Evolutionary conservation across 2,797 vertebrate species (phyloP), one percentile per base, ranked within the genome.

Genomic region (Carapus acus): DNA sequence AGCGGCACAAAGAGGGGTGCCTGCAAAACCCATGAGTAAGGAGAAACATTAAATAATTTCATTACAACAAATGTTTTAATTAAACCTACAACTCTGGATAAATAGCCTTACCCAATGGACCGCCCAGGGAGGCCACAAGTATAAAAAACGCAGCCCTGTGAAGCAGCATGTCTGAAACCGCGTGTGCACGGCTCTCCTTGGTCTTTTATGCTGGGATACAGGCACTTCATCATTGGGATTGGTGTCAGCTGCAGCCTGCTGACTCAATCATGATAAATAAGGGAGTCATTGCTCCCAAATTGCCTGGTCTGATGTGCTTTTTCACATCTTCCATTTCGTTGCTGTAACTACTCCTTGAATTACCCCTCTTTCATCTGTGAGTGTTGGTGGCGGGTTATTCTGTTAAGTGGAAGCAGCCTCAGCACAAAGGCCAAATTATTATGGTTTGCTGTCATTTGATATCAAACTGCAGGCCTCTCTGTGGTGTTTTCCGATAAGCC

Each of bases 201-300:
- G 39, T 38, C 46, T 71, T 71, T 72, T 77, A 77, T 69, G 43
- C 44, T 18, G n/a, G 34, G 18, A 22, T 27, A 9, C 4, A 16
- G 9, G 20, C 37, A 41, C 55, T 49, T 73, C 43, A 71, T 83
- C 39, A 47, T 23, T 7, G 12, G 12, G 65, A 84, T 61, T 69
- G 60, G 61, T 45, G 52, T 71, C 82, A 85, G 80, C 76, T 83
- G 81, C 43, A 65, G 22, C 31, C 29, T 63, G 36, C 23, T 36
- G 45, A 39, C 47, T 75, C 69, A 80, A 73, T 79, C 72, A 71
- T 39, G 65, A 45, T 54, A 34, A 68, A 75, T 60, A 24, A 62
- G 21, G 44, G 20, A 55, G 60, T 43, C 47, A 8, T 11, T 12
- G 19, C 39, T 67, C 44, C 18, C 7, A 19, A n/a, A 23, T 53